Evolutionary conservation across 1,140 invertebrate species (phyloP), one percentile per base, ranked within the genome.

Genomic region (Drosophila pseudoananassae): DNA sequence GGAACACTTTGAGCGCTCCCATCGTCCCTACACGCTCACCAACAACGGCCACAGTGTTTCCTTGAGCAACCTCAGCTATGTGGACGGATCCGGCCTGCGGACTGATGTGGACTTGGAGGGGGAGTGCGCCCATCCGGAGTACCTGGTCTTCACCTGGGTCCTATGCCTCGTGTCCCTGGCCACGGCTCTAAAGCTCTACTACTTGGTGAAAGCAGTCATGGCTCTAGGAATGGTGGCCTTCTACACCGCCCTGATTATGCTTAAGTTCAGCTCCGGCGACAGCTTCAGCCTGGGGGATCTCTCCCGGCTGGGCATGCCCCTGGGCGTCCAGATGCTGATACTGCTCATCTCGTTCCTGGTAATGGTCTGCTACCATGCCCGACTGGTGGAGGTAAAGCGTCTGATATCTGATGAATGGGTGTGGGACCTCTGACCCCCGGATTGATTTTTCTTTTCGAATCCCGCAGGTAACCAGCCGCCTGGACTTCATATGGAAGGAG

Each of bases 401-500:
- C 20, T 20, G 20, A 3, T 12, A 43, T 15, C 40, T 10, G 47
- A 15, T 15, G 36, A n/a, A 0, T 17, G 7, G 0, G 14, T 15
- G 17, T 10, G 6, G 6, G 10, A 20, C 33, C 14, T 45, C 1
- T 31, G 43, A 53, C 10, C 40, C 25, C 20, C 17, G 9, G 5
- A 31, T 38, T 45, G 43, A 33, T 68, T 46, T 15, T 40, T 51
- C 40, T 43, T 31, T 31, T 52, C n/a, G 6, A 25, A 43, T 33
- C 58, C 33, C 20, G 1, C 33, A 91, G 90, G 96, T 97, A 0
- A 97, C 97, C 2, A 96, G 96, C 1, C 92, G 98, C 36, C 93
- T 99, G 40, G 98, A 99, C 92, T 99, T 99, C 91, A 93, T 99
- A 5, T 99, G 98, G 98, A 98, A 98, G 91, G 95, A 97, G 79